Evolutionary conservation across 2,797 vertebrate species (phyloP).

Genomic region (Gymnoscopelus braueri): DNA sequence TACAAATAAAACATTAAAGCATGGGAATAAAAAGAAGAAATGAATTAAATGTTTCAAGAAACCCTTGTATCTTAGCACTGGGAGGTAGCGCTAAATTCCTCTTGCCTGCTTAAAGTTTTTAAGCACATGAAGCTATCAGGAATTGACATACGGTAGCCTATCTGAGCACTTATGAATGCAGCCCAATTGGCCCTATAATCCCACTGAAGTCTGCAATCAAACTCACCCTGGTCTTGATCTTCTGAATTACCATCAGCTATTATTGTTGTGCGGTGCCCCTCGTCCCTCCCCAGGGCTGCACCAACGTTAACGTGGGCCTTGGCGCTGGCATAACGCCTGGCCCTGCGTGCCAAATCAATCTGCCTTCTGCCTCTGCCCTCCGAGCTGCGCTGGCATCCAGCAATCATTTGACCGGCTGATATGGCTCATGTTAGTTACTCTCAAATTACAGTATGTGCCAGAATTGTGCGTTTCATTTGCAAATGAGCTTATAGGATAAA

Average conservation of each 20-base stretch:
- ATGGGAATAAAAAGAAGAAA: no score
- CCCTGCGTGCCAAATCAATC: conserved; percentile 65
- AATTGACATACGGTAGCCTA: conserved; percentile 21
- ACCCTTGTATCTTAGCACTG: not conserved
- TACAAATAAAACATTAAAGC: no score
- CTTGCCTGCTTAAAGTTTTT: conserved; percentile 13
- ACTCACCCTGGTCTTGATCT: conserved; percentile 31
- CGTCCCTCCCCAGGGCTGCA: conserved; percentile 17
- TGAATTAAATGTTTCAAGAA: no score
- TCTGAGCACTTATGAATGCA: conserved; percentile 21
- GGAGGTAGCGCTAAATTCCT: conserved; percentile 18
- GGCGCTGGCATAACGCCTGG: conserved; percentile 28
- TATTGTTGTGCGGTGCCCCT: conserved; percentile 40
- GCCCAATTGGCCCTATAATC: conserved; percentile 26
- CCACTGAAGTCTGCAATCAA: conserved; percentile 49
- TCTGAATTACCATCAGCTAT: conserved; percentile 60
- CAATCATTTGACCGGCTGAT: conserved; percentile 65
- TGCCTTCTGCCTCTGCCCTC: conserved; percentile 63
- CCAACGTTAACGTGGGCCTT: conserved; percentile 38
- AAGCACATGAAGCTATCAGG: conserved; percentile 12
- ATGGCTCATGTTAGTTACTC: conserved; percentile 45
- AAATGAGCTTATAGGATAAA: conserved; percentile 44
- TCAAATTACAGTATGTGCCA: conserved; percentile 50
- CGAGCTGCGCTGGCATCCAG: conserved; percentile 55
- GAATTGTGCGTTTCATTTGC: conserved; percentile 52